Conservation (phyloP, 2,797 vertebrate species). For the Chelidonichthys spinosus region DNA sequence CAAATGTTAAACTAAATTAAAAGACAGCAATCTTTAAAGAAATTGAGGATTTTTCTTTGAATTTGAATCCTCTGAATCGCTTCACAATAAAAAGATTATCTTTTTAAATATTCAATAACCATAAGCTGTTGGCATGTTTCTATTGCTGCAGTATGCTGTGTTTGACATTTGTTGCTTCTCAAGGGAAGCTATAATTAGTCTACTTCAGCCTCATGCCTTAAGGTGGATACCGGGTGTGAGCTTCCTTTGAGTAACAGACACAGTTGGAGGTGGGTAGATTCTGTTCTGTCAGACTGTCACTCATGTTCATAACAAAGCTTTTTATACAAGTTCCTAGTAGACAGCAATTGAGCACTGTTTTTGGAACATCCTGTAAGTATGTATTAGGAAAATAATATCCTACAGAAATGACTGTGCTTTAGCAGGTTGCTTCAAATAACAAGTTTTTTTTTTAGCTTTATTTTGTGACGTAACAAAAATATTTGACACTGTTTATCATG, state of each 20-base stretch:
- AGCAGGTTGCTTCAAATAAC: no score
- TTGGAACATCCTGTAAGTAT: no score
- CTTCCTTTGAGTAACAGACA: constrained; percentile 2
- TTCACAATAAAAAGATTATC: background rate
- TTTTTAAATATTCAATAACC: background rate
- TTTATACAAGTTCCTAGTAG: no score
- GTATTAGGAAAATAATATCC: no score
- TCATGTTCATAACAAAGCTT: no score
- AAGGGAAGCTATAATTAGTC: constrained; percentile 33
- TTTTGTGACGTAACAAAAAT: no score
- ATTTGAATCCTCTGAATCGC: background rate
- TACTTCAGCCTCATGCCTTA: constrained; percentile 17
- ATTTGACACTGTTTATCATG: no score
- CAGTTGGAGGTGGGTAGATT: background rate
- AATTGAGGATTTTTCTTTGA: background rate
- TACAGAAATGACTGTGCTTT: no score
- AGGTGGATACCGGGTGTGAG: background rate
- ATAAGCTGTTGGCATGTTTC: background rate
- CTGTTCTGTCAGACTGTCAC: no score
- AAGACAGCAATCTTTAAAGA: background rate
- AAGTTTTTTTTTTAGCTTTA: no score
- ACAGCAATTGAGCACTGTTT: no score
- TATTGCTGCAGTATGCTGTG: background rate
- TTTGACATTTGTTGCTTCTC: constrained; percentile 48
- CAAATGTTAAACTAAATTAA: background rate